Evolutionary conservation across 1,140 invertebrate genomes (phyloP), one percentile per base, ranked within the genome.

Genomic region (Nymphalis io): DNA sequence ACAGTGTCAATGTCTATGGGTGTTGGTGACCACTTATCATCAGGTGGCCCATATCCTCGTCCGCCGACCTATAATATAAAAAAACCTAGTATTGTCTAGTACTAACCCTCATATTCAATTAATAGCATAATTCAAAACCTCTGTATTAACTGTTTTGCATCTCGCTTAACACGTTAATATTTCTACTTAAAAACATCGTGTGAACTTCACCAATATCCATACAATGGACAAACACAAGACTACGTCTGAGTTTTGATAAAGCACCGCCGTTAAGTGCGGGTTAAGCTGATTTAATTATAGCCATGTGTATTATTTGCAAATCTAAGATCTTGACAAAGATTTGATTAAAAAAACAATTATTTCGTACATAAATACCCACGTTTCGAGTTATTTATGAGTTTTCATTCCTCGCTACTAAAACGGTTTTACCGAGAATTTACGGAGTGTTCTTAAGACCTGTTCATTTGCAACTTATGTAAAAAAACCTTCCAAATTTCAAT

Each of bases 171-270:
- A 48, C 12, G 13, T 42, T 61, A 33, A 33, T 27, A 61, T 27
- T 42, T 44, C 48, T 27, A 48, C 60, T 61, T 27, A 44, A 13
- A 61, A 61, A 61, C 15, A 33, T 1, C 60, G 60, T 61, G 60
- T 15, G 60, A 61, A 61, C 5, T 55, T 33, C 1, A 23, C 0
- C 11, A 44, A 61, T 61, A 48, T 46, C 10, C 60, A 61, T 61
- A 46, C 60, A 61, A 61, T 61, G 21, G 12, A 20, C 18, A 33
- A 48, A 46, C 42, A 61, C 42, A 33, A 27, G 40, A 48, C 60
- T 46, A n/a, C 15, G 23, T 46, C 60, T 61, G 60, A 33, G 21
- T 61, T 55, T 55, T 55, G 51, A 55, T 55, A 27, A 33, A 55
- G 21, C 20, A 13, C 13, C 8, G 46, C 20, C n/a, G 51, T 23